Percentiles rank a stretch among this genome's conserved stretches.
Conservation (phyloP, 2,113 vertebrate genomes). For the Rousettus leschenaultii region DNA sequence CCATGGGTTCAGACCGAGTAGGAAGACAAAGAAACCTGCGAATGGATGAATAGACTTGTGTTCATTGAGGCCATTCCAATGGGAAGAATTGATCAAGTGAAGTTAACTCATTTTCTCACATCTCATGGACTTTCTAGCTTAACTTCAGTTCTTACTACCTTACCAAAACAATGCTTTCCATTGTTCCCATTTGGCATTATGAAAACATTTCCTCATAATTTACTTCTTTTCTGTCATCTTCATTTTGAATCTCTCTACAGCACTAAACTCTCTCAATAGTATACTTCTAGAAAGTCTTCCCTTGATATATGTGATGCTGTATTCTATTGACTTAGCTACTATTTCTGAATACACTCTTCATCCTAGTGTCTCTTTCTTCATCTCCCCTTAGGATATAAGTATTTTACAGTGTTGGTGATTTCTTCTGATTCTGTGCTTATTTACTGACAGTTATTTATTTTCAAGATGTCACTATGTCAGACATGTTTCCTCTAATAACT, state of each 20-base stretch:
- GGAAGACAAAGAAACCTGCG: background rate
- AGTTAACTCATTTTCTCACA: background rate
- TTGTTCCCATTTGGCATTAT: background rate
- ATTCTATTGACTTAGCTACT: background rate
- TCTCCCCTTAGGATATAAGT: background rate
- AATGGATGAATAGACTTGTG: background rate
- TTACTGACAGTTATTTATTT: background rate
- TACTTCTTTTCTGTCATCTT: background rate
- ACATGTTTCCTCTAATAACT: background rate
- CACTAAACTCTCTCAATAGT: background rate
- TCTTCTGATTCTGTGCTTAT: background rate
- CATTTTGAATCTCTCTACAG: background rate
- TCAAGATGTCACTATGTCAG: background rate
- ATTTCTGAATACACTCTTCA: background rate
- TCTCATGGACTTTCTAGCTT: background rate
- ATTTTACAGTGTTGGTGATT: background rate
- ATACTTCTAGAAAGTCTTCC: background rate
- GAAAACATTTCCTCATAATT: background rate
- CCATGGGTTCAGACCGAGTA: background rate
- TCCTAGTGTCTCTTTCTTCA: background rate
- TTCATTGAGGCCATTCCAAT: background rate
- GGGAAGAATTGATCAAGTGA: background rate
- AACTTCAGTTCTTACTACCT: background rate
- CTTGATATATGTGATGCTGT: background rate
- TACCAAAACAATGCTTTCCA: background rate